phyloP scores from a whole-genome alignment of 2,888 invertebrate species.

The Cepaea hortensis region DNA sequence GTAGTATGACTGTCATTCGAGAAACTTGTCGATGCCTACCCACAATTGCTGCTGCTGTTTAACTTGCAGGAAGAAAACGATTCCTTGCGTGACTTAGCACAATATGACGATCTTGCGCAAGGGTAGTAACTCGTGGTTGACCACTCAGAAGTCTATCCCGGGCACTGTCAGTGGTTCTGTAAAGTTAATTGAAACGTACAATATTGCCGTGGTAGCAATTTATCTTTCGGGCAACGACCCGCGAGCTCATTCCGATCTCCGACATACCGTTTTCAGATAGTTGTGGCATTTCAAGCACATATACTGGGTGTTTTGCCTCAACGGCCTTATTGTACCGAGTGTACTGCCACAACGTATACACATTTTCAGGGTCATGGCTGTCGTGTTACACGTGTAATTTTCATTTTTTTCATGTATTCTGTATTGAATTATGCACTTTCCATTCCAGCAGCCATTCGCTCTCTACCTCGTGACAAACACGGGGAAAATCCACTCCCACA shows the following conservation, averaged over 20 bases:
- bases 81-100: too few relatives aligned
- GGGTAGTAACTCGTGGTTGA: neutral
- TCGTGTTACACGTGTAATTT: neutral
- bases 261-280: neutral
- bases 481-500: too few relatives aligned
- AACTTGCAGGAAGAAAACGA: neutral
- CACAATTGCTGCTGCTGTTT: neutral
- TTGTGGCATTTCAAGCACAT: neutral
- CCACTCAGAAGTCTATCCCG: neutral
- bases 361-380: neutral
- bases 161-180: neutral
- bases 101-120: neutral
- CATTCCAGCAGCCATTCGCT: too few relatives aligned
- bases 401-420: too few relatives aligned
- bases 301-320: neutral
- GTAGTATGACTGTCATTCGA: conserved; percentile 8
- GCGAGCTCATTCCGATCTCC: neutral
- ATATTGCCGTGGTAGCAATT: neutral
- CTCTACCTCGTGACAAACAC: too few relatives aligned
- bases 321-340: neutral
- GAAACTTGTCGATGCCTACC: neutral
- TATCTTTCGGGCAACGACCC: conserved; percentile 15
- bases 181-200: neutral
- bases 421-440: too few relatives aligned
- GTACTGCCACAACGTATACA: neutral